These are phyloP conservation scores for Chironomus tepperi DNA, from an alignment of 1,140 invertebrate species.

Conservation along the genomic window DNA sequence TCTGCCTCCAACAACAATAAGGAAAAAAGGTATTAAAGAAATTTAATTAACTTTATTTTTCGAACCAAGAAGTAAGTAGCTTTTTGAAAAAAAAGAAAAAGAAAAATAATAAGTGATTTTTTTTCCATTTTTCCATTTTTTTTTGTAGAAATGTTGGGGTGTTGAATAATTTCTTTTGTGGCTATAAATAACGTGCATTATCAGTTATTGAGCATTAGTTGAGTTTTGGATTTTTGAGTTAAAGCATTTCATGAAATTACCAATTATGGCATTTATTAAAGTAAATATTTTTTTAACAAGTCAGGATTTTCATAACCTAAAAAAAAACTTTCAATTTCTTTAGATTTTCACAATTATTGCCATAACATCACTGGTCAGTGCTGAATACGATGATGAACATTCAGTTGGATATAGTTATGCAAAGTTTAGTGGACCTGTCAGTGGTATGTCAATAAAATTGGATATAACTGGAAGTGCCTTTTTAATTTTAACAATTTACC, in stretches of 20 bases:
- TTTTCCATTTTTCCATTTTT: too few relatives aligned
- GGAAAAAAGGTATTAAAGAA: too few relatives aligned
- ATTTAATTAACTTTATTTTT: too few relatives aligned
- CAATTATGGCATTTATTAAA: conserved; percentile 9
- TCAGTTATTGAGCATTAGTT: conserved; percentile 11
- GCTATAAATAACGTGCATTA: background rate
- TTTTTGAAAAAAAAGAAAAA: too few relatives aligned
- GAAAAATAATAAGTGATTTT: too few relatives aligned
- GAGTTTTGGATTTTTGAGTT: background rate
- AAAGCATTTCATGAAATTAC: background rate
- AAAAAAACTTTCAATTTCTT: background rate
- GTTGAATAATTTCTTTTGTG: background rate
- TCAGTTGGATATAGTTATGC: conserved; percentile 53
- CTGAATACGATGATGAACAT: conserved; percentile 30
- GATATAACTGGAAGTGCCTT: background rate
- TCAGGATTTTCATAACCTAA: background rate
- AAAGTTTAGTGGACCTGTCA: conserved; percentile 55
- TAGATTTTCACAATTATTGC: conserved; percentile 1
- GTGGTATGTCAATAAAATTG: conserved; percentile 35
- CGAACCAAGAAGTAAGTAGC: too few relatives aligned
- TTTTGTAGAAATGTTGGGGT: background rate
- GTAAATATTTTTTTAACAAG: background rate
- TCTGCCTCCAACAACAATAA: too few relatives aligned
- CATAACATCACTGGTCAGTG: background rate
- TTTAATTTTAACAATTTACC: conserved; percentile 43